Evolutionary conservation across 2,888 invertebrate genomes (phyloP).

Genomic region (Dasypolia templi): DNA sequence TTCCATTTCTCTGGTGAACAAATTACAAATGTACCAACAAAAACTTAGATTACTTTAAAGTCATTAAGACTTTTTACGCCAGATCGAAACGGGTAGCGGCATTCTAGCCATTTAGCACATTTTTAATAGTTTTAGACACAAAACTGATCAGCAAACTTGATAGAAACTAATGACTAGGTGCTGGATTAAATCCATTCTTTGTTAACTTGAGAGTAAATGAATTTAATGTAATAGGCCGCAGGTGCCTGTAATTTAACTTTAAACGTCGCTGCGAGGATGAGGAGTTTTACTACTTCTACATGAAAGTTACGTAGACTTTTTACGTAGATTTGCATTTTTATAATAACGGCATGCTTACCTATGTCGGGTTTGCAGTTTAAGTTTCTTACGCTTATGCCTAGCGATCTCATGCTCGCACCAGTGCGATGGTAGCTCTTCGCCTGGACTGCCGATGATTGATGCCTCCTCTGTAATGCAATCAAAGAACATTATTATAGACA

Average conservation of each 20-base stretch:
- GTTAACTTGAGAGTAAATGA: slow-evolving; percentile 3
- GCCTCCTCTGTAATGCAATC: slow-evolving; percentile 80
- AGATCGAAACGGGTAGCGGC: too few species aligned
- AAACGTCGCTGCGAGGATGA: not conserved
- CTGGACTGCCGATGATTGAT: slow-evolving; percentile 85
- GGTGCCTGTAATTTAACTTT: not conserved
- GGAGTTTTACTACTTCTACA: too few species aligned
- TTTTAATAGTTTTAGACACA: not conserved
- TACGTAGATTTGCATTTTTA: not conserved
- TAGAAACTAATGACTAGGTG: not conserved
- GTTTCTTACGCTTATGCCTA: slow-evolving; percentile 82
- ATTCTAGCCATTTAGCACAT: not conserved
- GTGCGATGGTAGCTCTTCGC: slow-evolving; percentile 83
- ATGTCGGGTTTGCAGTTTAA: slow-evolving; percentile 82
- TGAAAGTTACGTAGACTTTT: not conserved
- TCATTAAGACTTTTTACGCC: not conserved
- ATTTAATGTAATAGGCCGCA: not conserved
- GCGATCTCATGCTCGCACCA: slow-evolving; percentile 88
- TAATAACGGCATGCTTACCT: slow-evolving; percentile 66
- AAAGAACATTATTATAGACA: not conserved
- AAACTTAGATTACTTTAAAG: not conserved
- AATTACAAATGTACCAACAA: not conserved
- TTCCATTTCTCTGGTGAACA: slow-evolving; percentile 74
- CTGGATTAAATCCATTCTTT: not conserved
- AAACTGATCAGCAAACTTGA: not conserved